Conservation (phyloP, 2,797 vertebrate species). For the Megaceryle alcyon region DNA sequence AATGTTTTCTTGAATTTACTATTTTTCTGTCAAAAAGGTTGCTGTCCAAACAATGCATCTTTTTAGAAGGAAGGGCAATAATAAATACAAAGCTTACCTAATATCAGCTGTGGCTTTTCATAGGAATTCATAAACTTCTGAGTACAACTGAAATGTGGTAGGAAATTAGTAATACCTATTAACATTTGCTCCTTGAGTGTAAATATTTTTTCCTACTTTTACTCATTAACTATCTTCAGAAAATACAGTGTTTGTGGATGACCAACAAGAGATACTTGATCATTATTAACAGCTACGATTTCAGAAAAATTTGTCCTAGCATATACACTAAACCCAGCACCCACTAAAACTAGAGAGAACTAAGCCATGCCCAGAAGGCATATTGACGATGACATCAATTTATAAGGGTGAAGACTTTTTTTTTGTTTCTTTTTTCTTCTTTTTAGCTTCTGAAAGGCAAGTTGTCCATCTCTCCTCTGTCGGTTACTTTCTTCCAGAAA, state of each 20-base stretch:
- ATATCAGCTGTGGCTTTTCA: not conserved
- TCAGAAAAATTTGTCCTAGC: not conserved
- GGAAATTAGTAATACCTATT: not conserved
- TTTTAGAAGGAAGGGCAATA: not conserved
- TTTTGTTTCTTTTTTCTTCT: not conserved
- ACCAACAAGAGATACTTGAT: not conserved
- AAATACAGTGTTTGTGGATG: not conserved
- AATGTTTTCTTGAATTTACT: not conserved
- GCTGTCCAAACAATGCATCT: not conserved
- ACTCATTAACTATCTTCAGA: not conserved
- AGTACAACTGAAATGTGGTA: not conserved
- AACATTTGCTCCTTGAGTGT: not conserved
- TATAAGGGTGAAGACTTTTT: not conserved
- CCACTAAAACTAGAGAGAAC: not conserved
- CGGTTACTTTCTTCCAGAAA: not conserved
- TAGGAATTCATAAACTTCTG: not conserved
- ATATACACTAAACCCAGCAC: not conserved
- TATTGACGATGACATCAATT: not conserved
- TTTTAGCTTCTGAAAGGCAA: not conserved
- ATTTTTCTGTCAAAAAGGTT: not conserved
- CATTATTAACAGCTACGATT: not conserved
- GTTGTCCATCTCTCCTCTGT: not conserved
- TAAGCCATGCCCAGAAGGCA: not conserved
- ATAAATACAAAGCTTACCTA: not conserved
- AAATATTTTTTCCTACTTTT: not conserved